phyloP scores from a whole-genome alignment of 2,888 invertebrate genomes.

The Dryobotodes eremita region DNA sequence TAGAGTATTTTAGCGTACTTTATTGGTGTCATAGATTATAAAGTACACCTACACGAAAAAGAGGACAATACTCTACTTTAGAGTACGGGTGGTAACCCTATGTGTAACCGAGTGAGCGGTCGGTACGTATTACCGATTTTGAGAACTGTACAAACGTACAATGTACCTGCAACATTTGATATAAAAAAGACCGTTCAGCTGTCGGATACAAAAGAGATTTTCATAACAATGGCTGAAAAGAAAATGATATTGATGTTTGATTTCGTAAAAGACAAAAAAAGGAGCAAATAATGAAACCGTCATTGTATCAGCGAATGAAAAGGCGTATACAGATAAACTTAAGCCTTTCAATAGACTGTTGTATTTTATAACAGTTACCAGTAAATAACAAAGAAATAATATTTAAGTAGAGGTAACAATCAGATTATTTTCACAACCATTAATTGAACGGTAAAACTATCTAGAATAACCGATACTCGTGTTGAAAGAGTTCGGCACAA shows the following conservation, averaged over 20 bases:
- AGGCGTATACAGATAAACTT: slow-evolving; percentile 17
- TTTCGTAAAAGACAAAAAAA: slow-evolving; percentile 28
- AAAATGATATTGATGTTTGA: slow-evolving; percentile 41
- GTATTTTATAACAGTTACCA: not conserved
- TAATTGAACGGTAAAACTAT: slow-evolving; percentile 31
- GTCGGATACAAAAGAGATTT: slow-evolving; percentile 36
- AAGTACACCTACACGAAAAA: too few relatives aligned
- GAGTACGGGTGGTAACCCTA: too few relatives aligned
- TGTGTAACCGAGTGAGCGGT: slow-evolving; percentile 47
- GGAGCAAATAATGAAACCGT: slow-evolving; percentile 31
- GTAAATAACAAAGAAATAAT: slow-evolving; percentile 2
- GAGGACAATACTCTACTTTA: too few relatives aligned
- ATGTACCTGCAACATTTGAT: slow-evolving; percentile 39
- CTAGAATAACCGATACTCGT: slow-evolving; percentile 31
- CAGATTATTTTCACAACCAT: slow-evolving; percentile 16
- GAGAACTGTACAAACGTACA: slow-evolving; percentile 18
- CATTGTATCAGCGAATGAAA: slow-evolving; percentile 22
- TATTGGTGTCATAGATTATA: too few relatives aligned
- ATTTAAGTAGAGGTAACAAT: slow-evolving; percentile 10
- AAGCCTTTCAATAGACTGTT: slow-evolving; percentile 8
- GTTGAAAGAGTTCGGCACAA: slow-evolving; percentile 26
- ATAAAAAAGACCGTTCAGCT: slow-evolving; percentile 25
- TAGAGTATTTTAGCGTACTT: too few relatives aligned
- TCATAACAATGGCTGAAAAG: slow-evolving; percentile 41
- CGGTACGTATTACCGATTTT: slow-evolving; percentile 10